Conservation (phyloP, 2,113 vertebrate species). For the Psophia crepitans region DNA sequence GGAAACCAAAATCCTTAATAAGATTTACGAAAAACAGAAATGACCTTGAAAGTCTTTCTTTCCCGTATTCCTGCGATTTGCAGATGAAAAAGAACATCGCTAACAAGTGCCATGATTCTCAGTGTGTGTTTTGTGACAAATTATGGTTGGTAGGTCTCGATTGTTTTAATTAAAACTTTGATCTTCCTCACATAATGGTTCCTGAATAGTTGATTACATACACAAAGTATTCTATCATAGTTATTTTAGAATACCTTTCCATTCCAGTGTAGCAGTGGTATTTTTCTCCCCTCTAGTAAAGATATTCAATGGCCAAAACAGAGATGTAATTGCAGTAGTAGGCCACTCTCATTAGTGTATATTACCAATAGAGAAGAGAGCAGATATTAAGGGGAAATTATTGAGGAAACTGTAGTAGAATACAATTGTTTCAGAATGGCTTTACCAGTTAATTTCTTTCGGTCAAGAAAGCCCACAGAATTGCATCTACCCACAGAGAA, state of each 20-base stretch:
- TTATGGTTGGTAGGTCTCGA: background rate
- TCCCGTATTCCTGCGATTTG: background rate
- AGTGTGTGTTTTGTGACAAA: background rate
- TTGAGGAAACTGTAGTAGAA: background rate
- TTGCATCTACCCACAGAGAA: background rate
- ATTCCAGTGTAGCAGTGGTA: background rate
- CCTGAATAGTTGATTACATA: background rate
- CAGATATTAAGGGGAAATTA: background rate
- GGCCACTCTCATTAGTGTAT: background rate
- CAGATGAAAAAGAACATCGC: background rate
- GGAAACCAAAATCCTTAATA: background rate
- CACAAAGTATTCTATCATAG: fast-evolving
- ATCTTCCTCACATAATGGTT: background rate
- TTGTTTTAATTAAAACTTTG: background rate
- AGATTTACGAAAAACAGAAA: background rate
- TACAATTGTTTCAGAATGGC: background rate
- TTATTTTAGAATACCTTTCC: background rate
- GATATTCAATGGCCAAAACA: background rate
- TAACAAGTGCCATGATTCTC: background rate
- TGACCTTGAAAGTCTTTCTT: background rate
- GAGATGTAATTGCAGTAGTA: background rate
- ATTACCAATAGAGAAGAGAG: background rate
- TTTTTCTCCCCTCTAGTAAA: background rate
- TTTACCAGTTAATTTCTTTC: background rate
- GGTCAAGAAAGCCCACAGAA: background rate